Base-by-base conservation (phyloP, 2,888 invertebrate species). In the Trissoscelio sp. region DNA sequence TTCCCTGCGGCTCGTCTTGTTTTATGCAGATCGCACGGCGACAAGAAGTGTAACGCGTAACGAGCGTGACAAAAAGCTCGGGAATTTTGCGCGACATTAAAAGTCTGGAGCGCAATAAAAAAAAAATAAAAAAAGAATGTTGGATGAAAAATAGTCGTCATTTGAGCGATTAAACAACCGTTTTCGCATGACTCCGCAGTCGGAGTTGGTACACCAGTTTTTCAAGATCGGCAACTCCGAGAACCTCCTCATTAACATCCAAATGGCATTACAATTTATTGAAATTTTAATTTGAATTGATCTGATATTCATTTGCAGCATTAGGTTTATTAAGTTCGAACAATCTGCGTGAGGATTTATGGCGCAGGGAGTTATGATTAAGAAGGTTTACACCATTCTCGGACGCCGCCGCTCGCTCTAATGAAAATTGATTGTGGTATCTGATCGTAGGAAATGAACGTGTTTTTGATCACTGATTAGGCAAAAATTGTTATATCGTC, bases 401-500 rank as follows among this genome's bases (percentile, higher is more conserved):
- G 57, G 34, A n/a, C 20, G 46, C 31, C n/a, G 55, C 31, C 18
- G 70, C 11, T 34, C 3, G 18, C 16, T 28, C 37, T 62, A 51
- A 53, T 62, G 62, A 72, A 72, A 72, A 72, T 72, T 60, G 53
- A 72, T 72, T 62, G 62, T 72, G 46, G 20, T 72, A 72, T 62
- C 72, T 53, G 72, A 72, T 72, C 60, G 39, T 37, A 39, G 42
- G 72, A 62, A 72, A 53, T 58, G 44, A 73, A 73, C 64, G 64
- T 46, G 53, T 37, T 55, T 64, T 64, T 14, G 64, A 64, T 64
- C 48, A 7, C 14, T 16, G 24, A 46, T 74, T 34, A 12, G 28
- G 37, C 24, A 64, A 64, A 74, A 74, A 70, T 70, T 3, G 16
- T 16, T 20, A 2, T 48, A 22, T 16, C 48, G 48, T 5, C 39